Evolutionary conservation across 2,113 vertebrate genomes (phyloP), one percentile per base, ranked within the genome.

Genomic region (Sialia sialis): DNA sequence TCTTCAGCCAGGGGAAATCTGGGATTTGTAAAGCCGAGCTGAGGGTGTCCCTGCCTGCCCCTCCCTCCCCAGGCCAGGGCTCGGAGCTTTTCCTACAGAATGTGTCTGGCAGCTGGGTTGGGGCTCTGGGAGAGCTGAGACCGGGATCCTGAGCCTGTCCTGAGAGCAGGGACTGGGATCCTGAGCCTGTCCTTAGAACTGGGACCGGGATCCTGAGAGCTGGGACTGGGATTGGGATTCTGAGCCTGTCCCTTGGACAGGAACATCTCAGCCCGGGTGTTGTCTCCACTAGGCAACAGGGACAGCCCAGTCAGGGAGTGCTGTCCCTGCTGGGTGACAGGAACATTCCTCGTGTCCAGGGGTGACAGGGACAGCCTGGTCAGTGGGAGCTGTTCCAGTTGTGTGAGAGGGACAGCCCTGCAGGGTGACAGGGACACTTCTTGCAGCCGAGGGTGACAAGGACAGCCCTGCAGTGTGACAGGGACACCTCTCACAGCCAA

Each of bases 21-120:
- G 52, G 59, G 43, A 1, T 67, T n/a, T 58, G 60, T 32, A 44
- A 56, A 58, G 34, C 70, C 9, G 14, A 76, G 10, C 26, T 13
- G 0, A 10, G 2, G 0, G 5, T 27, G 38, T 20, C 3, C 2
- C 48, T 54, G 39, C 15, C 30, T 46, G 39, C 30, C 16, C 63
- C 19, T 38, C 67, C 39, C 67, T 67, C 6, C 2, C 0, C 20
- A 14, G 30, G 55, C 30, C 7, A 13, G 20, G 44, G 8, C 30
- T 49, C 16, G 0, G 36, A 36, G 56, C 5, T 62, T 54, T 43
- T 16, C 23, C 66, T 29, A 0, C 49, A 20, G 49, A 69, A 48
- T 2, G 3, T 0, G 0, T 30, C 16, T 43, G 26, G 10, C 44
- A 26, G 8, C 51, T 29, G 66, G 32, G 39, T 69, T 62, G 48